These are phyloP conservation scores for Philhelius pedissequus DNA, from an alignment of 2,888 invertebrate species.

Conservation along the genomic window DNA sequence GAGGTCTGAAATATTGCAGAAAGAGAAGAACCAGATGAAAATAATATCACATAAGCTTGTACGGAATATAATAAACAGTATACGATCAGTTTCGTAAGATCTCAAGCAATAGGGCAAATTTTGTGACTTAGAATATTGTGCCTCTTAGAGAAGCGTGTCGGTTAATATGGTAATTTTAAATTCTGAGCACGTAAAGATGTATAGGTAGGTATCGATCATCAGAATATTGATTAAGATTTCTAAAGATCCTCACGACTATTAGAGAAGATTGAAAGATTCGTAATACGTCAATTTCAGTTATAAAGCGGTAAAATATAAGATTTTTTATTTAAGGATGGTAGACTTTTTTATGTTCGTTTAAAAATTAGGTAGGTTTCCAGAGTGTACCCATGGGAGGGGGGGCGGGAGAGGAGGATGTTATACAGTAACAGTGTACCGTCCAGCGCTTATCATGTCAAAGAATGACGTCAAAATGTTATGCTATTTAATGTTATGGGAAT, in stretches of 20 bases:
- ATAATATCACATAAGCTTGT: background rate
- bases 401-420: too few species aligned
- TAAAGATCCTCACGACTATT: background rate
- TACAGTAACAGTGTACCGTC: too few species aligned
- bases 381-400: too few species aligned
- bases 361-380: background rate
- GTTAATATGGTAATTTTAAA: conserved; percentile 10
- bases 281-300: conserved; percentile 50
- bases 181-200: conserved; percentile 27
- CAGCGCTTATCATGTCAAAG: too few species aligned
- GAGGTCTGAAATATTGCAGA: conserved; percentile 1
- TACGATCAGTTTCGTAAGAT: conserved; percentile 11
- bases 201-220: conserved; percentile 47
- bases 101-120: conserved; percentile 5
- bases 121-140: background rate
- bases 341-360: background rate
- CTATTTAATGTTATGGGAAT: too few species aligned
- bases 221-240: conserved; percentile 43
- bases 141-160: background rate
- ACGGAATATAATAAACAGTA: background rate
- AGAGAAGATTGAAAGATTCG: conserved; percentile 17
- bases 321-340: background rate
- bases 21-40: background rate
- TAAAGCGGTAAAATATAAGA: background rate
- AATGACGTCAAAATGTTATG: too few species aligned